Percentiles rank a stretch among this genome's conserved stretches.
Evolutionary conservation across 2,797 vertebrate genomes (phyloP).

Genomic region (Lagodon rhomboides): DNA sequence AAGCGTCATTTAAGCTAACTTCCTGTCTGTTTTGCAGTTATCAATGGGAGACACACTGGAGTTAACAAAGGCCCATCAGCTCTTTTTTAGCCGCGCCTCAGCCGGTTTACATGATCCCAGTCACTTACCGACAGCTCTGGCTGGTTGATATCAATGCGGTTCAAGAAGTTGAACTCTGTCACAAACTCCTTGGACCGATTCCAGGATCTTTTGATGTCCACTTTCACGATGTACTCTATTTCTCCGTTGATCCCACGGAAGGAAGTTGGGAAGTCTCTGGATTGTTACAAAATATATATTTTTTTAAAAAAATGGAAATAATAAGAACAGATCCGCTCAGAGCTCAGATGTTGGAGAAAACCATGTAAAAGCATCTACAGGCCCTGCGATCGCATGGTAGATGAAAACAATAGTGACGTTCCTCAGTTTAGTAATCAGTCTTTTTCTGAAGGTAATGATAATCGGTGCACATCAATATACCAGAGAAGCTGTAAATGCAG

Average conservation of each 20-base stretch:
- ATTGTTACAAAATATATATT: neutral
- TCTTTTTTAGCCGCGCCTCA: too few relatives aligned
- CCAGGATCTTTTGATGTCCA: slow-evolving; percentile 71
- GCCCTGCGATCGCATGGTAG: neutral
- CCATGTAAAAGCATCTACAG: too few relatives aligned
- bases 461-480: too few relatives aligned
- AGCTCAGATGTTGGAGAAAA: neutral
- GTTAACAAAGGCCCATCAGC: too few relatives aligned
- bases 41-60: too few relatives aligned
- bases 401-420: neutral
- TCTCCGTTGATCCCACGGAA: slow-evolving; percentile 49
- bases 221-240: slow-evolving; percentile 52
- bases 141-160: slow-evolving; percentile 35
- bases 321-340: neutral
- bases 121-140: slow-evolving; percentile 67
- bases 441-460: neutral
- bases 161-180: slow-evolving; percentile 65
- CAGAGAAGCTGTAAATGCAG: neutral
- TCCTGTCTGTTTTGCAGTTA: too few relatives aligned
- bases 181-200: slow-evolving; percentile 63
- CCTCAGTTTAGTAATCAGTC: too few relatives aligned
- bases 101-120: too few relatives aligned
- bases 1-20: neutral
- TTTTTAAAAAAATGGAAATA: neutral
- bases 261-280: slow-evolving; percentile 74